These are phyloP conservation scores for Zophobas atratus DNA, from an alignment of 1,140 invertebrate species.

Conservation along the genomic window DNA sequence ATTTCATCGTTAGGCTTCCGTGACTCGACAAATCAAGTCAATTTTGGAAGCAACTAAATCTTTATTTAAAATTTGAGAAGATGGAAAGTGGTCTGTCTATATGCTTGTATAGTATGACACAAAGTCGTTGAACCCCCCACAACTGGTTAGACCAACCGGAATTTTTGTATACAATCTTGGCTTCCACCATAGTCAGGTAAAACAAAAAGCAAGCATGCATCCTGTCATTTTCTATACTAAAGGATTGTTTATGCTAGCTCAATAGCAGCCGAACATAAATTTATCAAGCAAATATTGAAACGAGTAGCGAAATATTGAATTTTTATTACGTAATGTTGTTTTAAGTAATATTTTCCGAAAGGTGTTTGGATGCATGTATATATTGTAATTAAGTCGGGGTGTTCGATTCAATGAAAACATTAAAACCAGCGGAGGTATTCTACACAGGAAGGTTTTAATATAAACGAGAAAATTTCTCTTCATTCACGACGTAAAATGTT, in stretches of 20 bases:
- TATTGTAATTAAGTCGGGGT: background rate
- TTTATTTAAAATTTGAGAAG: background rate
- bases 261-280: conserved; percentile 13
- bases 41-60: background rate
- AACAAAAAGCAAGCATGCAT: background rate
- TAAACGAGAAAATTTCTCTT: background rate
- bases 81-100: background rate
- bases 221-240: conserved; percentile 6
- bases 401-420: background rate
- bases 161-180: conserved; percentile 12
- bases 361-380: background rate
- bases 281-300: conserved; percentile 4
- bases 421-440: too few species aligned
- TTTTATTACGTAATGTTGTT: conserved; percentile 34
- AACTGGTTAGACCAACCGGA: background rate
- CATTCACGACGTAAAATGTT: conserved; percentile 1
- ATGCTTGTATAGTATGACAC: background rate
- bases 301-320: background rate
- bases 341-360: conserved; percentile 20
- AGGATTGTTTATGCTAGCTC: conserved; percentile 2
- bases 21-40: background rate
- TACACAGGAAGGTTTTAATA: too few species aligned
- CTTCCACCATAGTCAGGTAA: background rate
- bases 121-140: conserved; percentile 7
- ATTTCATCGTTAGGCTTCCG: background rate